Conservation (phyloP, 2,113 vertebrate genomes). For the Motacilla alba region DNA sequence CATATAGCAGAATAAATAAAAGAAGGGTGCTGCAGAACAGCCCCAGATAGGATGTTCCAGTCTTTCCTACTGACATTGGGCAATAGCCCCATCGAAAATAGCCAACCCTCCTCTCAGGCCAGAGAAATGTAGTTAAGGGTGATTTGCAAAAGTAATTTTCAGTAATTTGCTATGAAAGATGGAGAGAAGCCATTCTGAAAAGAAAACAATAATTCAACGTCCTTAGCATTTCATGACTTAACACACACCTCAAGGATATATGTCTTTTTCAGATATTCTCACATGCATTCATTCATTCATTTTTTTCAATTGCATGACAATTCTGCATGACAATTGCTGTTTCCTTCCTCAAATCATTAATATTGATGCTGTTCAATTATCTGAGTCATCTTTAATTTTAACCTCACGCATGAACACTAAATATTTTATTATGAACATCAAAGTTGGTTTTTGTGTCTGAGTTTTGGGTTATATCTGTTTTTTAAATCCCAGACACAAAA, state of each 20-base stretch:
- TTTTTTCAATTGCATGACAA: not conserved
- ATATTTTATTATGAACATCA: not conserved
- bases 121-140: not conserved
- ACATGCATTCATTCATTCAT: not conserved
- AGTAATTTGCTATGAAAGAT: not conserved
- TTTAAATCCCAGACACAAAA: not conserved
- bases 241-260: not conserved
- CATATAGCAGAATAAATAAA: not conserved
- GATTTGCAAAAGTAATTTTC: not conserved
- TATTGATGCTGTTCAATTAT: not conserved
- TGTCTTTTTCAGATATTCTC: not conserved
- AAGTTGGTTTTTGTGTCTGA: not conserved
- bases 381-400: not conserved
- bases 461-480: not conserved
- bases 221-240: not conserved
- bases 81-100: no score
- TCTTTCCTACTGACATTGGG: not conserved
- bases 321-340: not conserved
- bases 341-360: not conserved
- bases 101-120: not conserved
- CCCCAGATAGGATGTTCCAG: not conserved
- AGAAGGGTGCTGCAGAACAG: not conserved
- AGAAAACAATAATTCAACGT: not conserved
- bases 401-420: accelerated
- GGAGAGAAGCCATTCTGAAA: not conserved